These are phyloP conservation scores for Hydrolagus colliei DNA, from an alignment of 2,797 vertebrate genomes.

Conservation along the genomic window DNA sequence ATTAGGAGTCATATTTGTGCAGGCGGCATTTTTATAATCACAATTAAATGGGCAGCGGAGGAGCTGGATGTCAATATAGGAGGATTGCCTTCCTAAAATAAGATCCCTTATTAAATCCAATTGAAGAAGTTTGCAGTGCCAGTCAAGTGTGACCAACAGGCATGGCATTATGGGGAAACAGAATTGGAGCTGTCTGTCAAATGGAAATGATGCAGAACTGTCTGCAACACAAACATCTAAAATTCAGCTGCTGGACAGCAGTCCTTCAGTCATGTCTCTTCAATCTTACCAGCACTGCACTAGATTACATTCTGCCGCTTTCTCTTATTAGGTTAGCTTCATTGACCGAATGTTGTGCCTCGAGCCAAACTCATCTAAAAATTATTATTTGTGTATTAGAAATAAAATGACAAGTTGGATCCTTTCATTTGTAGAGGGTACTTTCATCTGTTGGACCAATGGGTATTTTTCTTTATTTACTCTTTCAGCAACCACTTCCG, in stretches of 20 bases:
- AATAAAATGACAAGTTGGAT: not conserved
- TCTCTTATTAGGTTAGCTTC: not conserved
- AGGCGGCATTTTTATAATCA: too few relatives aligned
- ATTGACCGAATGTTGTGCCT: not conserved
- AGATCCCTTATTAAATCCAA: too few relatives aligned
- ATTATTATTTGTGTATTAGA: not conserved
- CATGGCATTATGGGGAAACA: not conserved
- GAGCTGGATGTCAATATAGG: too few relatives aligned
- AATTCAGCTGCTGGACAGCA: not conserved
- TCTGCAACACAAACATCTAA: not conserved
- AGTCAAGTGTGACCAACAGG: not conserved
- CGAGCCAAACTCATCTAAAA: not conserved
- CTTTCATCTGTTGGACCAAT: not conserved
- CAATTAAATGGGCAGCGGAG: too few relatives aligned
- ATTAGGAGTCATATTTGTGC: too few relatives aligned
- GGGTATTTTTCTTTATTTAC: conserved; percentile 13
- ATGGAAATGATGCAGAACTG: not conserved
- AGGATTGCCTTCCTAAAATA: too few relatives aligned
- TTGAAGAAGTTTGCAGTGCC: too few relatives aligned
- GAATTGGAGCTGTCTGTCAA: not conserved
- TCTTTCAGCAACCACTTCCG: not conserved
- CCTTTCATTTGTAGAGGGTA: not conserved
- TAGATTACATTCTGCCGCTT: too few relatives aligned
- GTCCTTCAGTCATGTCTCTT: not conserved
- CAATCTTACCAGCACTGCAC: not conserved